These are phyloP conservation scores for Cataglyphis albicans DNA, from an alignment of 2,888 invertebrate genomes.

Conservation along the genomic window DNA sequence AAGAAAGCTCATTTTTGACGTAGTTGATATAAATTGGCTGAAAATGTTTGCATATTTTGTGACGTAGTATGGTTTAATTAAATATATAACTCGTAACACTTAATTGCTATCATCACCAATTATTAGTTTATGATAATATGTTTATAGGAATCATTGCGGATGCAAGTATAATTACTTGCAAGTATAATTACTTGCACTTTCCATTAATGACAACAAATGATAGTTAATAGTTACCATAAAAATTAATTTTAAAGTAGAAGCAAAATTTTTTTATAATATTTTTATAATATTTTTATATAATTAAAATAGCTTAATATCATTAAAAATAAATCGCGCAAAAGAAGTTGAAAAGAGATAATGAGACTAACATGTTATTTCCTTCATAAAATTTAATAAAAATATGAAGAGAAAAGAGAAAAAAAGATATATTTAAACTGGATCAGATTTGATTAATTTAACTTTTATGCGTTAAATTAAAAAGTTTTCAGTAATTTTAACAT, in stretches of 20 bases:
- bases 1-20: neutral
- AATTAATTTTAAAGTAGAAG: neutral
- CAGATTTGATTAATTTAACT: neutral
- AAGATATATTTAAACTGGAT: neutral
- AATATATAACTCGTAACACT: neutral
- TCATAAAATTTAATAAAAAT: neutral
- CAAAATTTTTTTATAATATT: neutral
- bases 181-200: neutral
- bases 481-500: neutral
- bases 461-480: neutral
- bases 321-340: neutral
- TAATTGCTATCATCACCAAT: neutral
- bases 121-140: neutral
- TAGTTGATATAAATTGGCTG: slow-evolving; percentile 2
- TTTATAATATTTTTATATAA: neutral
- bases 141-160: neutral
- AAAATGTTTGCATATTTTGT: neutral
- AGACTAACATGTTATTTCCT: neutral
- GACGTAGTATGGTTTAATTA: slow-evolving; percentile 23
- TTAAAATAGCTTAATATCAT: neutral
- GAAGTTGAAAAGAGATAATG: neutral
- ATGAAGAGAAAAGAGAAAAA: neutral
- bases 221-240: neutral
- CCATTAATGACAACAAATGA: neutral
- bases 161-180: neutral